Percentiles rank a stretch among this genome's conserved stretches.
phyloP scores from a whole-genome alignment of 1,140 invertebrate species.

The Lordiphosa mommai region DNA sequence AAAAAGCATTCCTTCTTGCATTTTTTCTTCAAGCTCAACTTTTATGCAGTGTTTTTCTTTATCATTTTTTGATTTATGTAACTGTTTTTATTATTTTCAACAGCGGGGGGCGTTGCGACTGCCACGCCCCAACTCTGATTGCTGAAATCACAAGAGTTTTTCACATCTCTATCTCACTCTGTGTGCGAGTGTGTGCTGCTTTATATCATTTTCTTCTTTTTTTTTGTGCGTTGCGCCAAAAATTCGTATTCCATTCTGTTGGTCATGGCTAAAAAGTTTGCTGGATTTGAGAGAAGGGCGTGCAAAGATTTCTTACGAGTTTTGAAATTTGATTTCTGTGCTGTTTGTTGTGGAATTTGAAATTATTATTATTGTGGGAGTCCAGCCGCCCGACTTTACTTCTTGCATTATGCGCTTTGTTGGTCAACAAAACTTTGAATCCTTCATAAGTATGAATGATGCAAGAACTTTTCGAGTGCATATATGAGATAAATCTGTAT shows the following conservation, averaged over 20 bases:
- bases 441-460: constrained; percentile 30
- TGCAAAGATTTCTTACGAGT: constrained; percentile 67
- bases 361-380: constrained; percentile 71
- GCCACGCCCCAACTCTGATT: constrained; percentile 47
- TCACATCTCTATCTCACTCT: constrained; percentile 20
- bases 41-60: constrained; percentile 69
- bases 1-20: constrained; percentile 25
- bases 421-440: constrained; percentile 57
- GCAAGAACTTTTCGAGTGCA: constrained; percentile 12
- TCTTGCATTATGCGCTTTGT: constrained; percentile 67
- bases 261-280: constrained; percentile 59
- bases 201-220: constrained; percentile 3
- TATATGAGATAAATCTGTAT: background rate
- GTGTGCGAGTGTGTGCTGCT: background rate
- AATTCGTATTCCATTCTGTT: constrained; percentile 61
- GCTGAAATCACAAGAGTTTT: constrained; percentile 69
- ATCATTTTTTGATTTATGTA: constrained; percentile 78
- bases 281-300: background rate
- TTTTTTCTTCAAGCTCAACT: constrained; percentile 45
- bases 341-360: constrained; percentile 72
- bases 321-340: constrained; percentile 71
- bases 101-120: constrained; percentile 5
- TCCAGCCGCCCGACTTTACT: background rate
- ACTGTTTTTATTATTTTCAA: constrained; percentile 78
- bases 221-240: constrained; percentile 61